Percentiles rank a stretch among this genome's conserved stretches.
Conservation (phyloP, 2,888 invertebrate species). For the Microctonus aethiopoides region DNA sequence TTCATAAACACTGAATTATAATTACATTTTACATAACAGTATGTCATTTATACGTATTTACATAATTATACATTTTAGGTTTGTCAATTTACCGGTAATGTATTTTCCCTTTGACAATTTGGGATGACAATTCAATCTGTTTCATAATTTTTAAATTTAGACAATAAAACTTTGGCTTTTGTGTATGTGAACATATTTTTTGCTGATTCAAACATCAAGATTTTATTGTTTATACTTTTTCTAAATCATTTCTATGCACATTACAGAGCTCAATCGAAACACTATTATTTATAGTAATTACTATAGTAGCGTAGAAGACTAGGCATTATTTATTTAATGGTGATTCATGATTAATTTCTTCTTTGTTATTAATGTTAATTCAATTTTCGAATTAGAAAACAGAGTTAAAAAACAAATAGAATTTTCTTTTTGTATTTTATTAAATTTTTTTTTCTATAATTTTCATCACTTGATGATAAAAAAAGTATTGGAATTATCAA, state of each 20-base stretch:
- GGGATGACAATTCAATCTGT: slow-evolving; percentile 6
- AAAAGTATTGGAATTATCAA: too few relatives aligned
- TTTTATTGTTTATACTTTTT: not conserved
- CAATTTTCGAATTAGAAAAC: not conserved
- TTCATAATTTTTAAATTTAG: slow-evolving; percentile 10
- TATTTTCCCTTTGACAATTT: not conserved
- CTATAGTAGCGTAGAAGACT: not conserved
- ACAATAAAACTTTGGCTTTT: slow-evolving; percentile 28
- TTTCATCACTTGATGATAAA: too few relatives aligned
- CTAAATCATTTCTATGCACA: not conserved
- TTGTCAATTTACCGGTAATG: not conserved
- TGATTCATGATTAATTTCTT: not conserved
- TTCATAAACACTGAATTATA: slow-evolving; percentile 20
- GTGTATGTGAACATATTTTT: slow-evolving; percentile 20
- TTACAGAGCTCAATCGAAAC: not conserved
- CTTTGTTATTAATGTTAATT: not conserved
- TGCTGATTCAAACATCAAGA: not conserved
- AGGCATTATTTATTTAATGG: slow-evolving; percentile 3
- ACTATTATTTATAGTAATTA: not conserved
- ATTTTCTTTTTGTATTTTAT: too few relatives aligned
- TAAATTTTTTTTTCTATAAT: not conserved
- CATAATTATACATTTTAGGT: slow-evolving; percentile 31
- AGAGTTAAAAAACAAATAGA: not conserved
- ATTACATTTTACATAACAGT: slow-evolving; percentile 17
- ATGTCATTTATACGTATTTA: slow-evolving; percentile 29